These are phyloP conservation scores for Trididemnum clinides DNA, from an alignment of 23 tunicate species.

Conservation along the genomic window DNA sequence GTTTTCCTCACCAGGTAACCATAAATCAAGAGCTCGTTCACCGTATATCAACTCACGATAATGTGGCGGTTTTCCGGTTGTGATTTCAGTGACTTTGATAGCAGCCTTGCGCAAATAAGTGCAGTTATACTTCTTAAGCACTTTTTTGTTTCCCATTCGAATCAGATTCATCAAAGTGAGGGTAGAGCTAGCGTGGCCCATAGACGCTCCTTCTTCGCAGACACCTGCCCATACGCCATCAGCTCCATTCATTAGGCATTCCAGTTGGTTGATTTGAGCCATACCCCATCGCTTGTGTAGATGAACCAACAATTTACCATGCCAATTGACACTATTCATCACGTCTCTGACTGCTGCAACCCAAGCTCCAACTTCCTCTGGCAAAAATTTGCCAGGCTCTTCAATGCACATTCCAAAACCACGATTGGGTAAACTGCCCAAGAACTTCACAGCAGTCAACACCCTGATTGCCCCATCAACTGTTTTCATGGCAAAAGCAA, in stretches of 20 bases:
- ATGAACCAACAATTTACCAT: conserved; percentile 30
- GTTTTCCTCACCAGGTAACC: conserved; percentile 25
- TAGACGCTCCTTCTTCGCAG: conserved; percentile 34
- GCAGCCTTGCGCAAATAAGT: conserved; percentile 25
- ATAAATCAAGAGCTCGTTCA: conserved; percentile 36
- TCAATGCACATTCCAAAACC: conserved; percentile 32
- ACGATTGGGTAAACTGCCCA: conserved; percentile 29
- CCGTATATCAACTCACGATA: conserved; percentile 26
- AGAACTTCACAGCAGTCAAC: neutral
- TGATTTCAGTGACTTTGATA: conserved; percentile 25
- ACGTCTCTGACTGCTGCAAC: conserved; percentile 26
- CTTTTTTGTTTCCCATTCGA: conserved; percentile 44
- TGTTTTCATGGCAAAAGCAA: conserved; percentile 31
- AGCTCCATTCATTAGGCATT: conserved; percentile 38
- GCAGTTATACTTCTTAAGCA: conserved; percentile 15
- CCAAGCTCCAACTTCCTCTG: conserved; percentile 45
- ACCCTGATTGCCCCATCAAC: neutral
- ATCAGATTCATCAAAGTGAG: conserved; percentile 33
- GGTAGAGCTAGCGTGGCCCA: conserved; percentile 36
- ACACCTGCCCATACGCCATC: conserved; percentile 42
- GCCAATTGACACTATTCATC: conserved; percentile 23
- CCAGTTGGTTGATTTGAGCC: conserved; percentile 16
- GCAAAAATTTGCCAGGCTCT: conserved; percentile 21
- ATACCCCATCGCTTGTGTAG: conserved; percentile 30
- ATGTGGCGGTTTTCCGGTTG: conserved; percentile 30